Evolutionary conservation across 2,888 invertebrate species (phyloP).

Genomic region (Nephrotoma appendiculata): DNA sequence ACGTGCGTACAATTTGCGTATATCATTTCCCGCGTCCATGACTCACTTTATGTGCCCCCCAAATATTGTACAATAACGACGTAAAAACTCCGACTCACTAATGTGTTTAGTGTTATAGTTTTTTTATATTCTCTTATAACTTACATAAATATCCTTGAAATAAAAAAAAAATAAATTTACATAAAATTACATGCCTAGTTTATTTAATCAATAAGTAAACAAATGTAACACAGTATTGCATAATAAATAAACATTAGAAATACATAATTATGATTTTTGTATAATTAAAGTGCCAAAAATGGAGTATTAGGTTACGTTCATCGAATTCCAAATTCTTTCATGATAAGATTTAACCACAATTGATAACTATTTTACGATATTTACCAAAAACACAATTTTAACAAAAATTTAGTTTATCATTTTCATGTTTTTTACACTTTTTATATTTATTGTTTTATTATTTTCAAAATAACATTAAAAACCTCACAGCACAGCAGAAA

Average conservation of each 20-base stretch:
- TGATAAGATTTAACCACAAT: not conserved
- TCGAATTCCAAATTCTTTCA: not conserved
- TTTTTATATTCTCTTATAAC: not conserved
- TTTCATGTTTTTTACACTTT: not conserved
- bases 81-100: not conserved
- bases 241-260: not conserved
- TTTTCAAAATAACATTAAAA: not conserved
- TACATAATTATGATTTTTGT: not conserved
- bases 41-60: not conserved
- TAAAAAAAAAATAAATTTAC: not conserved
- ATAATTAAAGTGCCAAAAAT: not conserved
- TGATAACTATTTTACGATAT: not conserved
- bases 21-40: not conserved
- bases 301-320: not conserved
- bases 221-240: not conserved
- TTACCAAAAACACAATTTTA: not conserved
- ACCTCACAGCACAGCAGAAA: not conserved
- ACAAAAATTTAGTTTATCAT: not conserved
- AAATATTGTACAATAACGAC: not conserved
- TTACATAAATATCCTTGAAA: not conserved
- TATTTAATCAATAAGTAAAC: not conserved
- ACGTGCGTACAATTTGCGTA: slow-evolving; percentile 37
- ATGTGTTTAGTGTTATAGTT: not conserved
- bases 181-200: not conserved
- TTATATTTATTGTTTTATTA: not conserved